phyloP scores from a whole-genome alignment of 2,113 vertebrate species.

The Eonycteris spelaea region DNA sequence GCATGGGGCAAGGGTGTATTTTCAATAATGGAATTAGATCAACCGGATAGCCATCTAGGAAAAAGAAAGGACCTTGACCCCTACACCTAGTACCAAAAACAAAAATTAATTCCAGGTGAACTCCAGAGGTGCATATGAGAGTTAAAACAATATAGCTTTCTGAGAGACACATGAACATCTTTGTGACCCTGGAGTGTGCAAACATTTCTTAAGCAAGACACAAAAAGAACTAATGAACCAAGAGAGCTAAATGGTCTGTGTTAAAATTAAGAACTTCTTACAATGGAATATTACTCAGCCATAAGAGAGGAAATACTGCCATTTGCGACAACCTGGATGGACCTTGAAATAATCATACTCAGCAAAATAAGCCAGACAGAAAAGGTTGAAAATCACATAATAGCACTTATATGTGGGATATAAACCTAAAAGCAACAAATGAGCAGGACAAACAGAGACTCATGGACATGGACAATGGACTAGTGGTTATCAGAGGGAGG shows the following conservation, averaged over 20 bases:
- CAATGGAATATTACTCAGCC: too few species aligned
- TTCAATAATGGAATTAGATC: background rate
- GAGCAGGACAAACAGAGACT: too few species aligned
- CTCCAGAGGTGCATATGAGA: background rate
- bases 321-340: too few species aligned
- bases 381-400: too few species aligned
- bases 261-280: background rate
- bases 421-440: too few species aligned
- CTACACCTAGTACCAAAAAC: background rate
- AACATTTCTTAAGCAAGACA: background rate
- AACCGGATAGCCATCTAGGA: background rate
- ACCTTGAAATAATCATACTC: too few species aligned
- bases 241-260: background rate
- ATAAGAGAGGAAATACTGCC: too few species aligned
- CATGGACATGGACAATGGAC: too few species aligned
- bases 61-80: background rate
- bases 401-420: too few species aligned
- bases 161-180: background rate
- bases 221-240: background rate
- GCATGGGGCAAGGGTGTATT: background rate
- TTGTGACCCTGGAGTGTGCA: background rate
- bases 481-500: too few species aligned
- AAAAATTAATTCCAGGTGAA: constrained; percentile 22
- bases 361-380: too few species aligned
- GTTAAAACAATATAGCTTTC: background rate